phyloP scores from a whole-genome alignment of 2,113 vertebrate species.

The Chionis minor region DNA sequence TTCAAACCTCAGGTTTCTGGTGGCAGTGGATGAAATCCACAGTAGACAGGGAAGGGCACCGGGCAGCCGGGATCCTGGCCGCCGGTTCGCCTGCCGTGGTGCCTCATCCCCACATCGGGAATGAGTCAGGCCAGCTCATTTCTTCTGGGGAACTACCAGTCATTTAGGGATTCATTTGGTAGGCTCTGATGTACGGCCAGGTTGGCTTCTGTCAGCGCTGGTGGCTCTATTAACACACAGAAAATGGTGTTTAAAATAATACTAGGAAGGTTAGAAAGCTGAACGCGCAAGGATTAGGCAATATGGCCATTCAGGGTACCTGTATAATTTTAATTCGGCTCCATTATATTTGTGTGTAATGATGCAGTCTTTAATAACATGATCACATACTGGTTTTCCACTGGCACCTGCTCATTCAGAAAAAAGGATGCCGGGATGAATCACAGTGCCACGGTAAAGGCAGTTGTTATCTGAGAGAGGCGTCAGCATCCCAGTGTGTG shows the following conservation, averaged over 20 bases:
- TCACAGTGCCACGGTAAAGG: neutral
- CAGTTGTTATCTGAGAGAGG: neutral
- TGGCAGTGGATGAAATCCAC: neutral
- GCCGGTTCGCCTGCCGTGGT: fast-evolving
- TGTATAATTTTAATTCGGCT: slow-evolving; percentile 10
- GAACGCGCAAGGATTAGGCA: neutral
- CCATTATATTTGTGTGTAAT: slow-evolving; percentile 2
- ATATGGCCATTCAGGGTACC: neutral
- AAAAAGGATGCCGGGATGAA: slow-evolving; percentile 19
- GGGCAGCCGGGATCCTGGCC: neutral
- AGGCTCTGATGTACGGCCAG: neutral
- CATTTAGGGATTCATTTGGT: neutral
- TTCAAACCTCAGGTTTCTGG: neutral
- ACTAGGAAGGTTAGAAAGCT: neutral
- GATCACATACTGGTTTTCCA: neutral
- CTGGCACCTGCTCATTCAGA: slow-evolving; percentile 42
- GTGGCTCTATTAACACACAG: neutral
- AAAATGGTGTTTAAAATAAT: slow-evolving; percentile 20
- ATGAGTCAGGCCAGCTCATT: slow-evolving; percentile 40
- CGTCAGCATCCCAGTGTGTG: fast-evolving
- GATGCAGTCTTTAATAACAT: slow-evolving; percentile 37
- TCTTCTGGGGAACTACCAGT: slow-evolving; percentile 16
- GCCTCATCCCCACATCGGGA: neutral
- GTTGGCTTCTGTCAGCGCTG: neutral
- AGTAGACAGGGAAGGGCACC: neutral